These are phyloP conservation scores for Watersipora subatra DNA, from an alignment of 1,140 invertebrate genomes.

Conservation along the genomic window DNA sequence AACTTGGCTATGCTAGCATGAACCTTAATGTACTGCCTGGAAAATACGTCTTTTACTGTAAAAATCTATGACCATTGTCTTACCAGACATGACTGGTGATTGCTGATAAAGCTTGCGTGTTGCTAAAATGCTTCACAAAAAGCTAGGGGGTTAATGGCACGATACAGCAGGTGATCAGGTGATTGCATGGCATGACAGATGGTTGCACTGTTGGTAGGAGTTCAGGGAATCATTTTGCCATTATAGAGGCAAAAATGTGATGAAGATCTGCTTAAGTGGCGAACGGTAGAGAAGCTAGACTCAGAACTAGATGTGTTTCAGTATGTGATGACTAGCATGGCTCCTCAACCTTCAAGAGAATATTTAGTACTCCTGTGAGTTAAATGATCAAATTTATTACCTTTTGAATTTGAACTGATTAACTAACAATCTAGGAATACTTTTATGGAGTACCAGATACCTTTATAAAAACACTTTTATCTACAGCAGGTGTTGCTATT, in stretches of 20 bases:
- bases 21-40: too few relatives aligned
- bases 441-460: conserved; percentile 3
- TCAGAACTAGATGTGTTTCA: conserved; percentile 74
- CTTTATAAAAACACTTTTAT: not conserved
- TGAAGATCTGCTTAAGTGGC: conserved; percentile 62
- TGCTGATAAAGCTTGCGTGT: too few relatives aligned
- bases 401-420: not conserved
- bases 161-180: too few relatives aligned
- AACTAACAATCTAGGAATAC: not conserved
- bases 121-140: too few relatives aligned
- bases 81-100: too few relatives aligned
- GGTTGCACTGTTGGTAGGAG: too few relatives aligned
- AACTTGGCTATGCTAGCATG: too few relatives aligned
- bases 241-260: conserved; percentile 65
- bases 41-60: too few relatives aligned
- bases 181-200: too few relatives aligned
- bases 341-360: conserved; percentile 65
- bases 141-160: too few relatives aligned
- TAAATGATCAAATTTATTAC: conserved; percentile 11
- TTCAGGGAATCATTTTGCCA: too few relatives aligned
- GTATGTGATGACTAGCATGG: conserved; percentile 62
- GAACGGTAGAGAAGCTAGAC: conserved; percentile 64
- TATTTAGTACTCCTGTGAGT: conserved; percentile 70
- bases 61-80: too few relatives aligned
- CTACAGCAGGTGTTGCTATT: not conserved